Evolutionary conservation across 2,113 vertebrate species (phyloP).

Genomic region (Odontophorus gujanensis): DNA sequence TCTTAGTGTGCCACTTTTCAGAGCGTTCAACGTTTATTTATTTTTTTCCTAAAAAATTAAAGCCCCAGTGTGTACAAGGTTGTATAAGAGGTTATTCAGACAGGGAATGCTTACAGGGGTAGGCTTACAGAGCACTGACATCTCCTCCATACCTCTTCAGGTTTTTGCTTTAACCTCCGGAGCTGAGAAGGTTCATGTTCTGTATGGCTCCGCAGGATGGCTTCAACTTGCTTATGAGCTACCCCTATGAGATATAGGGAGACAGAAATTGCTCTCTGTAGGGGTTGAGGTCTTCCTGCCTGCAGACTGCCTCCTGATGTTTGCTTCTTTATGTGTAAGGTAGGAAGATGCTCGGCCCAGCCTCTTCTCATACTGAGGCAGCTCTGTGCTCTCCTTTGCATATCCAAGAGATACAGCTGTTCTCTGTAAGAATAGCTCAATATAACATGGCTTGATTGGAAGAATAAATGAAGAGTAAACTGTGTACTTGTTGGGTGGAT

Average conservation of each 20-base stretch:
- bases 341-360: neutral
- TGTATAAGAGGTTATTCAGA: slow-evolving; percentile 10
- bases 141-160: neutral
- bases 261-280: neutral
- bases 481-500: neutral
- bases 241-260: neutral
- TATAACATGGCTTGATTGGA: neutral
- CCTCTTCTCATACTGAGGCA: neutral
- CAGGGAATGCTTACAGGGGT: neutral
- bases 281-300: neutral
- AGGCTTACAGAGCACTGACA: neutral
- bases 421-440: neutral
- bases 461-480: neutral
- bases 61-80: neutral
- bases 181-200: neutral
- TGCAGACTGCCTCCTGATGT: neutral
- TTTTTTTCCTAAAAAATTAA: neutral
- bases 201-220: neutral
- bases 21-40: neutral
- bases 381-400: neutral
- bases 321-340: neutral
- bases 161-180: neutral
- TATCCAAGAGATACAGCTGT: neutral
- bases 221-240: neutral
- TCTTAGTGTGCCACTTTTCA: slow-evolving; percentile 12